Conservation (phyloP, 1,140 invertebrate species). For the Gryon sp. region DNA sequence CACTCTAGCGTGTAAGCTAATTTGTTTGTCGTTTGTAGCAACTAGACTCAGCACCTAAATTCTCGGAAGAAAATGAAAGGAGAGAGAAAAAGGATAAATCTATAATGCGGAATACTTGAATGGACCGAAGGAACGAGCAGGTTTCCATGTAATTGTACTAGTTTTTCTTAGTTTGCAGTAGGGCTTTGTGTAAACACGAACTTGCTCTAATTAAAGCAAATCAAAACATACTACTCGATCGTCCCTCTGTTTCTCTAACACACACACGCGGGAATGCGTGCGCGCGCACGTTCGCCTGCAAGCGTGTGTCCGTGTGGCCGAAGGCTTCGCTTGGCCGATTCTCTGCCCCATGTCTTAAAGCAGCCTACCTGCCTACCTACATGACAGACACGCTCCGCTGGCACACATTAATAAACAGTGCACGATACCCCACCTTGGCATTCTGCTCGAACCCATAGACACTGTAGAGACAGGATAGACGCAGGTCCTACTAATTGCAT, state of each 20-base stretch:
- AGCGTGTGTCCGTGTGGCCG: conserved; percentile 8
- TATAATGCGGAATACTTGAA: conserved; percentile 42
- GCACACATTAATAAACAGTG: conserved; percentile 74
- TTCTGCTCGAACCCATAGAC: conserved; percentile 41
- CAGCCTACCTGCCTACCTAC: conserved; percentile 64
- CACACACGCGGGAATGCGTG: too few species aligned
- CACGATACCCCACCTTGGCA: conserved; percentile 55
- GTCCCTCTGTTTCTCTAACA: too few species aligned
- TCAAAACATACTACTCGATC: conserved; percentile 61
- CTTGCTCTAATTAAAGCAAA: conserved; percentile 76
- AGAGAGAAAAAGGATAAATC: conserved; percentile 22
- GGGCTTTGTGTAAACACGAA: conserved; percentile 71
- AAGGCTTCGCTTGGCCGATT: conserved; percentile 17
- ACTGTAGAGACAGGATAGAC: conserved; percentile 65
- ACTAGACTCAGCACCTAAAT: conserved; percentile 11
- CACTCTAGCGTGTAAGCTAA: too few species aligned
- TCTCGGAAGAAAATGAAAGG: conserved; percentile 24
- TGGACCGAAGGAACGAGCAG: conserved; percentile 34
- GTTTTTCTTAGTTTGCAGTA: conserved; percentile 65
- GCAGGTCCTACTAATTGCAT: conserved; percentile 73
- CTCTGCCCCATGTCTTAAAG: conserved; percentile 52
- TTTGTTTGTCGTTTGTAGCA: conserved; percentile 24
- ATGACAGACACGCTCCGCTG: conserved; percentile 74
- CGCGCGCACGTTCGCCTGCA: conserved; percentile 15
- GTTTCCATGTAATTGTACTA: conserved; percentile 67